phyloP scores from a whole-genome alignment of 2,888 invertebrate species.

The Rapana venosa region DNA sequence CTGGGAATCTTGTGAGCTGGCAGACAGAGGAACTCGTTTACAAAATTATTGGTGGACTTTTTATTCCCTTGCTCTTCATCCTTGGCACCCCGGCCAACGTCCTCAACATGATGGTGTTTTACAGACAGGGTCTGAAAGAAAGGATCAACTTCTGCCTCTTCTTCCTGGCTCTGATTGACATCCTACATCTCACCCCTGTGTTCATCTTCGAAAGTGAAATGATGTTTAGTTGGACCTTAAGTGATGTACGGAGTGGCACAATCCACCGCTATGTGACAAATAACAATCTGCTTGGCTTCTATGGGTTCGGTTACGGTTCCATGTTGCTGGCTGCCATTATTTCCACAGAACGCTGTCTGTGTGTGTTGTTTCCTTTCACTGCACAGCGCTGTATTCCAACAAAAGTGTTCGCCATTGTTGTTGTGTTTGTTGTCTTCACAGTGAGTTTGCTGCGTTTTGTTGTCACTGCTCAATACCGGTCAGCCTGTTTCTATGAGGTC shows the following conservation, averaged over 20 bases:
- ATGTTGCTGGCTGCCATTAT: slow-evolving; percentile 17
- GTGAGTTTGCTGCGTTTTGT: slow-evolving; percentile 5
- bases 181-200: neutral
- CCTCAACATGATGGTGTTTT: slow-evolving; percentile 33
- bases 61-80: neutral
- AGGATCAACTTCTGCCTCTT: slow-evolving; percentile 16
- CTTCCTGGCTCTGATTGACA: neutral
- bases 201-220: neutral
- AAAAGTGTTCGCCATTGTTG: neutral
- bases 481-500: slow-evolving; percentile 8
- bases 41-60: neutral
- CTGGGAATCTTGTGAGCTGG: slow-evolving; percentile 4
- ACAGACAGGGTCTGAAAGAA: slow-evolving; percentile 2
- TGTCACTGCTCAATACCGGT: slow-evolving; percentile 33
- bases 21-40: neutral
- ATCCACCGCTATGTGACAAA: slow-evolving; percentile 13
- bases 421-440: neutral
- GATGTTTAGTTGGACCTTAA: slow-evolving; percentile 4
- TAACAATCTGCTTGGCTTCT: slow-evolving; percentile 28
- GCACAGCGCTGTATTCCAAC: neutral
- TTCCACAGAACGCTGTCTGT: slow-evolving; percentile 32
- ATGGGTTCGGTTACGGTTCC: slow-evolving; percentile 32
- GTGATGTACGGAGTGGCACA: neutral
- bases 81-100: slow-evolving; percentile 1
- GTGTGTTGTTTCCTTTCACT: slow-evolving; percentile 28